Evolutionary conservation across 2,797 vertebrate species (phyloP).

Genomic region (Bovichtus diacanthus): DNA sequence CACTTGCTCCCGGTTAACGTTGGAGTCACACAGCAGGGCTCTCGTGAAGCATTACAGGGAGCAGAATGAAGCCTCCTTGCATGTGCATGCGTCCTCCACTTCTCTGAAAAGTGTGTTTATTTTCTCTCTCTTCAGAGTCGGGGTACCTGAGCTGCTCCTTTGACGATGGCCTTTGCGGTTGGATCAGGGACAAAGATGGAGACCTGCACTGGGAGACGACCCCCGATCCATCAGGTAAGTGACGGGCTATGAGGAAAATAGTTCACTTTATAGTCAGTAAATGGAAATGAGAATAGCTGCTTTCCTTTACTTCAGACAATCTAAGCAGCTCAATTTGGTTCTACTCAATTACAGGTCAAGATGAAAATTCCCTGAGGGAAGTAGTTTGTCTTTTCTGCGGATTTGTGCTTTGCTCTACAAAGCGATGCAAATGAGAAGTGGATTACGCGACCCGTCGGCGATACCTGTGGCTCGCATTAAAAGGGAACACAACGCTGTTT

Average conservation of each 20-base stretch:
- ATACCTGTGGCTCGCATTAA: constrained; percentile 63
- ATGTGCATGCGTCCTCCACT: not conserved
- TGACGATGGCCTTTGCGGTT: constrained; percentile 93
- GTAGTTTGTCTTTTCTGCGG: constrained; percentile 55
- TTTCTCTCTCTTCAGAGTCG: constrained; percentile 83
- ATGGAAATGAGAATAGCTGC: constrained; percentile 24
- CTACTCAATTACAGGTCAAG: constrained; percentile 70
- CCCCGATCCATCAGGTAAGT: constrained; percentile 88
- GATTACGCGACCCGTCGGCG: constrained; percentile 50
- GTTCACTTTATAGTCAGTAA: constrained; percentile 37
- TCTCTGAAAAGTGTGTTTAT: constrained; percentile 42
- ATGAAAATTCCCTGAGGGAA: constrained; percentile 55
- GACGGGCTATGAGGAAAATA: constrained; percentile 7
- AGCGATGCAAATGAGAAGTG: constrained; percentile 68
- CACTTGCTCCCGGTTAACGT: constrained; percentile 17
- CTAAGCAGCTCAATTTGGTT: constrained; percentile 38
- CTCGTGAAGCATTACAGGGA: constrained; percentile 26
- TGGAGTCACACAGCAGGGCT: constrained; percentile 21
- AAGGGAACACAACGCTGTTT: constrained; percentile 56
- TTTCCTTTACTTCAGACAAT: constrained; percentile 11
- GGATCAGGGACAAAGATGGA: constrained; percentile 92
- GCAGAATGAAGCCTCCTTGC: not conserved
- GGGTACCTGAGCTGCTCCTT: constrained; percentile 94
- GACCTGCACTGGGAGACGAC: constrained; percentile 94
- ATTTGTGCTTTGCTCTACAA: constrained; percentile 65